Base-by-base conservation (phyloP, 2,113 vertebrate genomes). In the Columba livia region DNA sequence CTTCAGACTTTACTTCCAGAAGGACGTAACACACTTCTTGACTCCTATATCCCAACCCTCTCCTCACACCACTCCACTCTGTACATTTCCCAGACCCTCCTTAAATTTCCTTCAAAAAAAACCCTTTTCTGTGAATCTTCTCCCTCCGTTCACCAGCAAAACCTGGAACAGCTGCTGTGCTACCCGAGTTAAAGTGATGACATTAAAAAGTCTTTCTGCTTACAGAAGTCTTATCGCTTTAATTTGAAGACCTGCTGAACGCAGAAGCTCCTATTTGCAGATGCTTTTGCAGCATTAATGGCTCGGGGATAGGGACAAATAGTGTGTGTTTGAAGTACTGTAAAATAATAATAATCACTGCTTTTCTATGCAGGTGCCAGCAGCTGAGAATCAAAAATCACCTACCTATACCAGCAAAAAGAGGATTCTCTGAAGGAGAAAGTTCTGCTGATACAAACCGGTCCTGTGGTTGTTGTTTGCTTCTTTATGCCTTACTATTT, bases 381-480 rank as follows among this genome's bases (percentile, higher is more conserved):
- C 97, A 14, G 73, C 93, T 48, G 96, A 94, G 14, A 88, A 80
- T 86, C 96, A 97, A 71, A 94, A 95, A 32, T 95, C 97, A 69
- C 69, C 97, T 50, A 79, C 94, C 79, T 88, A 66, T 66, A 93
- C 96, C 92, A 97, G 96, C 96, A 95, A 91, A 89, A 96, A 96
- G 77, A 69, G 96, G 94, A 95, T 98, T 96, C 79, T 98, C 51
- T 97, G 96, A 98, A 94, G 89, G 81, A 95, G n/a, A 75, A 50
- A 50, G 34, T 62, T 24, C 86, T 60, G 62, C 57, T 81, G 96
- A 88, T 95, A 95, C 93, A 97, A 79, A 69, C 69, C 40, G 32
- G 53, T 79, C 73, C 51, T 85, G 12, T 58, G 78, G 80, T 15
- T 15, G 17, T 23, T 77, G 40, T 32, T 57, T 95, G 61, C 64